A percentile compares a stretch with the other conserved stretches of the same genome.
These are phyloP conservation scores for Prionailurus bengalensis DNA, from an alignment of 2,113 vertebrate species.

Conservation along the genomic window DNA sequence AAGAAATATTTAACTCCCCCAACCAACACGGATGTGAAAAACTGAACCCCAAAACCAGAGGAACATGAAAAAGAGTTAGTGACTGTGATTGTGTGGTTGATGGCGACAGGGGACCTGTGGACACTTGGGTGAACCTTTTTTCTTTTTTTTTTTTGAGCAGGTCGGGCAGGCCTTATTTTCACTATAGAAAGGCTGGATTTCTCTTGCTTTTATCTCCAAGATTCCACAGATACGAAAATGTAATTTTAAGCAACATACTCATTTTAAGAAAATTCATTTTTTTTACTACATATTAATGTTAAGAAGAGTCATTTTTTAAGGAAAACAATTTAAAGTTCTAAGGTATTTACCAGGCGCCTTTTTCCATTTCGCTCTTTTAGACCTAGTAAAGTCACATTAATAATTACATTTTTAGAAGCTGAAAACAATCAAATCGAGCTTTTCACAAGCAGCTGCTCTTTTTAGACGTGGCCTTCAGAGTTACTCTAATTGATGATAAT, in stretches of 20 bases:
- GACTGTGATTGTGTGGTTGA: accelerated
- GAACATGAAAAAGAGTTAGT: background rate
- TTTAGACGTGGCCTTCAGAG: slow-evolving; percentile 57
- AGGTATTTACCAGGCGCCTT: background rate
- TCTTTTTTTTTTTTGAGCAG: background rate
- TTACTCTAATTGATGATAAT: slow-evolving; percentile 68
- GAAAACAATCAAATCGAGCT: slow-evolving; percentile 27
- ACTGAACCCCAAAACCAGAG: background rate
- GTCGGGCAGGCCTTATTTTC: accelerated
- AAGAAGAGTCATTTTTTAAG: slow-evolving; percentile 1
- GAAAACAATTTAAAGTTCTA: background rate
- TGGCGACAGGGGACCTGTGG: accelerated
- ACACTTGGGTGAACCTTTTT: background rate
- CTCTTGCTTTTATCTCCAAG: background rate
- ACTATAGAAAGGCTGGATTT: background rate
- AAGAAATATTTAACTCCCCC: background rate
- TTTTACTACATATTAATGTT: background rate
- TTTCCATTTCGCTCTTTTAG: background rate
- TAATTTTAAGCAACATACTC: background rate
- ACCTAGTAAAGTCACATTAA: background rate
- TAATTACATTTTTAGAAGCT: slow-evolving; percentile 63
- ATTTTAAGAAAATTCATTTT: background rate
- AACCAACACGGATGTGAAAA: too few species aligned
- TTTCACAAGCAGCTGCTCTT: slow-evolving; percentile 60
- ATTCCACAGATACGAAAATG: background rate